phyloP scores from a whole-genome alignment of 2,797 vertebrate genomes.

The Calcarius lapponicus region DNA sequence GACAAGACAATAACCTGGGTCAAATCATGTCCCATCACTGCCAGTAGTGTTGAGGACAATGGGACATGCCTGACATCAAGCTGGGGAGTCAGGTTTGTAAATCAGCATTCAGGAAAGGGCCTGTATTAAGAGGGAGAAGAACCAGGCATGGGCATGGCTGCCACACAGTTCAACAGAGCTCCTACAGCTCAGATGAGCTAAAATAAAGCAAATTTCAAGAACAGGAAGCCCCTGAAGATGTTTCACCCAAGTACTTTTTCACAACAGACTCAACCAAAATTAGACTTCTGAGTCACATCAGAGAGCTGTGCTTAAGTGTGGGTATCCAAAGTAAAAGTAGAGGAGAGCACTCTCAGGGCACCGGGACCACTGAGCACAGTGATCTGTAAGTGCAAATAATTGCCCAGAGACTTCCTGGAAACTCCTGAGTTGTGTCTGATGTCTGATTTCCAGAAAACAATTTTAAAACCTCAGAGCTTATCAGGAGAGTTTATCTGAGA shows the following conservation, averaged over 20 bases:
- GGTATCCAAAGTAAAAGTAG: not conserved
- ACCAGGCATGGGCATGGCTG: not conserved
- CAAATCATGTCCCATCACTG: rapidly evolving
- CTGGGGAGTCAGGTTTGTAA: not conserved
- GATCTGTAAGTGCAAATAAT: not conserved
- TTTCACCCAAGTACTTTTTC: not conserved
- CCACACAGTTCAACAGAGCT: not conserved
- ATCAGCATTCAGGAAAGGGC: not conserved
- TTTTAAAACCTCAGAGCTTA: not conserved
- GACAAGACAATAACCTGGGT: not conserved
- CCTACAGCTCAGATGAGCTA: rapidly evolving
- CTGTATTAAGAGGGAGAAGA: not conserved
- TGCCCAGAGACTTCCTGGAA: not conserved
- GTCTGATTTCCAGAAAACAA: not conserved
- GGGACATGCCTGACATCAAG: not conserved
- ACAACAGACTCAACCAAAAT: not conserved
- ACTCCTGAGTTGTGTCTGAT: not conserved
- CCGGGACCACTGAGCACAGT: rapidly evolving
- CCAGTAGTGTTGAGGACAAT: not conserved
- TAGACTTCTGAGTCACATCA: not conserved
- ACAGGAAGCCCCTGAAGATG: rapidly evolving
- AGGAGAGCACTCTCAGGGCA: not conserved
- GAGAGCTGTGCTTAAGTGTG: not conserved
- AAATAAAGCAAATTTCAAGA: not conserved
- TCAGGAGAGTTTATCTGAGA: not conserved